Percentiles rank a stretch among this genome's conserved stretches.
Conservation (phyloP, 2,797 vertebrate genomes). For the Sparidentex hasta region DNA sequence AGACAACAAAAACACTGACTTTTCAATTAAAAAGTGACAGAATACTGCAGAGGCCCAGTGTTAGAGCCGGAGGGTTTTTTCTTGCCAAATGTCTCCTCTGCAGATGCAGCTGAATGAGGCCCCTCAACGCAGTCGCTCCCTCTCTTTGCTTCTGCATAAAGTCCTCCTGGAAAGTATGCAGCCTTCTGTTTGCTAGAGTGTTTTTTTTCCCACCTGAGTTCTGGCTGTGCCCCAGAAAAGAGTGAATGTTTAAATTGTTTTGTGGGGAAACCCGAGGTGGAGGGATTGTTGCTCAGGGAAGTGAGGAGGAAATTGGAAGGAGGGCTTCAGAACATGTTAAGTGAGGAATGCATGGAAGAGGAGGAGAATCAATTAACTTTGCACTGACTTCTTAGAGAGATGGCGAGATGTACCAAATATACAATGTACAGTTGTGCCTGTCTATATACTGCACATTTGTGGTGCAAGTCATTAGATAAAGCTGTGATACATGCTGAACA, state of each 20-base stretch:
- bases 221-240: conserved; percentile 65
- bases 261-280: conserved; percentile 28
- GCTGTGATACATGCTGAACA: not conserved
- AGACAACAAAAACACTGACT: conserved; percentile 35
- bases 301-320: conserved; percentile 28
- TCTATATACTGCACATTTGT: not conserved
- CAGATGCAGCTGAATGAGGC: conserved; percentile 46
- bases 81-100: conserved; percentile 48
- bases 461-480: not conserved
- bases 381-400: no score
- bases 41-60: conserved; percentile 22
- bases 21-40: conserved; percentile 14
- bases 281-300: conserved; percentile 50
- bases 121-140: conserved; percentile 64
- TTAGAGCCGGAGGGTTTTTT: conserved; percentile 9
- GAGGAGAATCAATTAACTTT: conserved; percentile 1
- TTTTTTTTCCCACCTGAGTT: conserved; percentile 61
- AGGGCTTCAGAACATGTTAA: conserved; percentile 21
- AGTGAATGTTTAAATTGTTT: conserved; percentile 78
- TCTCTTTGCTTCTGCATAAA: conserved; percentile 51
- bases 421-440: not conserved
- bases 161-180: conserved; percentile 61
- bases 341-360: not conserved
- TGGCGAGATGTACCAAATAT: no score
- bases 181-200: conserved; percentile 70